These are phyloP conservation scores for Yoshiicerus persimilis DNA, from an alignment of 1,140 invertebrate genomes.

Conservation along the genomic window DNA sequence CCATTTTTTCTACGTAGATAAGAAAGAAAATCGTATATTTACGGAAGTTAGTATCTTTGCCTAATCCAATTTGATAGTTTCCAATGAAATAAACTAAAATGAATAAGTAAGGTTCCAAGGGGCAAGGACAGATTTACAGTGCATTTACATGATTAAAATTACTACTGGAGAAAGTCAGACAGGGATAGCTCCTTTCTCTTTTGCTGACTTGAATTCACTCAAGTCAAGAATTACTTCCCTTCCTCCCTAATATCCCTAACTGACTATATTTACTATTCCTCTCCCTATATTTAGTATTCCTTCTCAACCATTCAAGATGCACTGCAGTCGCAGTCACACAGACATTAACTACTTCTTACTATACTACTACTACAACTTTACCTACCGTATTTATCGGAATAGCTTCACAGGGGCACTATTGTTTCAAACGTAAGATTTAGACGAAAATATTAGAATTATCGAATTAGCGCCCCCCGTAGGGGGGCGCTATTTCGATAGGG, in stretches of 20 bases:
- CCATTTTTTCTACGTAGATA: neutral
- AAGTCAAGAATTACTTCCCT: neutral
- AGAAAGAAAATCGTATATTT: neutral
- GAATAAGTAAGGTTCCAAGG: constrained; percentile 39
- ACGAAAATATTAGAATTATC: no score
- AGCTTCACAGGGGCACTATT: no score
- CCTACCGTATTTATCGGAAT: no score
- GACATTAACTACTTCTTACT: neutral
- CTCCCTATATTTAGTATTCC: no score
- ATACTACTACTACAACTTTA: neutral
- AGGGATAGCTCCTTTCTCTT: neutral
- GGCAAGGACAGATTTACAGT: constrained; percentile 47
- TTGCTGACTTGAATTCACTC: constrained; percentile 14
- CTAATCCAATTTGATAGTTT: constrained; percentile 16
- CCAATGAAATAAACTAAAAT: constrained; percentile 32
- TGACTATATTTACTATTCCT: no score
- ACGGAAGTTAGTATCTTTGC: neutral
- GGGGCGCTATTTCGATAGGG: no score
- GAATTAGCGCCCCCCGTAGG: no score
- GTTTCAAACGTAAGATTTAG: no score
- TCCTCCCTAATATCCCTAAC: no score
- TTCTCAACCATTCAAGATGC: no score
- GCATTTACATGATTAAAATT: constrained; percentile 50
- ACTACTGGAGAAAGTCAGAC: constrained; percentile 15
- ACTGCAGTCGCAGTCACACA: no score